phyloP scores from a whole-genome alignment of 2,888 invertebrate genomes.

The Macropis europaea region DNA sequence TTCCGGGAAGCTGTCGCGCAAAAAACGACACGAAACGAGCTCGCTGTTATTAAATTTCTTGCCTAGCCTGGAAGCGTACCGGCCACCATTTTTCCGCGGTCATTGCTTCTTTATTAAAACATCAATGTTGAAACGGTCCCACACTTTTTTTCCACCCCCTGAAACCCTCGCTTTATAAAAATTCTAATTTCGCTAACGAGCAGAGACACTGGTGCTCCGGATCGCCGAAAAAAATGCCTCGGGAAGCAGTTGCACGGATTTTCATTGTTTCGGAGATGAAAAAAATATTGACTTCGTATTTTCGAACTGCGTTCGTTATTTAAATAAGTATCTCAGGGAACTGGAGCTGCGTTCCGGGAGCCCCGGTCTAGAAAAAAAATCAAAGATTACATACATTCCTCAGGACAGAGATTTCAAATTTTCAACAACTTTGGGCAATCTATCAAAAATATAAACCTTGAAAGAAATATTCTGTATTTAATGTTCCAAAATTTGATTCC shows the following conservation, averaged over 20 bases:
- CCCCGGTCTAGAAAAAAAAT: too few relatives aligned
- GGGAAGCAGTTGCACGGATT: not conserved
- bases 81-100: constrained; percentile 14
- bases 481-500: too few relatives aligned
- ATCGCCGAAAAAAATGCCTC: too few relatives aligned
- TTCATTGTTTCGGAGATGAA: constrained; percentile 19
- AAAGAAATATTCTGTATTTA: too few relatives aligned
- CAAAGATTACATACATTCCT: too few relatives aligned
- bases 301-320: too few relatives aligned
- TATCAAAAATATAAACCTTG: too few relatives aligned
- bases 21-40: constrained; percentile 19
- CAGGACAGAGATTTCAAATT: too few relatives aligned
- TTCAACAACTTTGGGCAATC: too few relatives aligned
- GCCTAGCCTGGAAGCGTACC: not conserved
- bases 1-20: not conserved
- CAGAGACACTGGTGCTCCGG: not conserved
- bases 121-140: constrained; percentile 20
- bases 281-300: too few relatives aligned
- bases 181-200: constrained; percentile 13
- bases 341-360: too few relatives aligned
- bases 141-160: not conserved
- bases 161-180: not conserved
- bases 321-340: too few relatives aligned
- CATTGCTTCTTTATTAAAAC: constrained; percentile 51
- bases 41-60: constrained; percentile 52